Conservation (phyloP, 2,113 vertebrate genomes). For the Microtus montanus region DNA sequence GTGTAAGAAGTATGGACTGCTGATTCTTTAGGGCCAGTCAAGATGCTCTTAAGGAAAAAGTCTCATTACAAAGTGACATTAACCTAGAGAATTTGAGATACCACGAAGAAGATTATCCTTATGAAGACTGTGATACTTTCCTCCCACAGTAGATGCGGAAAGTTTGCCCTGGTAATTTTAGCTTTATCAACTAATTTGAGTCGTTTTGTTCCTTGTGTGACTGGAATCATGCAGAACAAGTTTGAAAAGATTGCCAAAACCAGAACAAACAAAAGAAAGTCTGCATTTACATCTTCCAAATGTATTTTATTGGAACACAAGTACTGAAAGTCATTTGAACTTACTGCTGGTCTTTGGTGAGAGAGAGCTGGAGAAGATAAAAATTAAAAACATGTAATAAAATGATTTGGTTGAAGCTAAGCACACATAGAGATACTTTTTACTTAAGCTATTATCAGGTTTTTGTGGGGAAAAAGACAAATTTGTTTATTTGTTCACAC, state of each 20-base stretch:
- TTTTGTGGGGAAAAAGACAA: background rate
- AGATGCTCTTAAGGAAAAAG: background rate
- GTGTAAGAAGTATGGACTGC: background rate
- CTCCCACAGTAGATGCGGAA: conserved; percentile 1
- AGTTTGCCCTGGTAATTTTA: conserved; percentile 34
- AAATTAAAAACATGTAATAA: background rate
- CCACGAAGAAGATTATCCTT: background rate
- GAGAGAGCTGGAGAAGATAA: background rate
- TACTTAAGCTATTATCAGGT: background rate
- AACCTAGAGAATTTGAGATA: conserved; percentile 6
- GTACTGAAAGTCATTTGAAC: background rate
- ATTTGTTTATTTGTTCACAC: conserved; percentile 27
- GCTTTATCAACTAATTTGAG: conserved; percentile 34
- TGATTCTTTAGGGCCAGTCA: background rate
- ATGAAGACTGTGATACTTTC: conserved; percentile 3
- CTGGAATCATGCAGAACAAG: background rate
- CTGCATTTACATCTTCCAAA: background rate
- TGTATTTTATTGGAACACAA: conserved; percentile 13
- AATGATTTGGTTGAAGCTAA: background rate
- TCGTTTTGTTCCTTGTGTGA: background rate
- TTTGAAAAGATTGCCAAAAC: conserved; percentile 5
- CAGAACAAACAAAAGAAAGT: background rate
- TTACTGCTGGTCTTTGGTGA: background rate
- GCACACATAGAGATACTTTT: background rate
- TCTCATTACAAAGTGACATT: conserved; percentile 52